phyloP scores from a whole-genome alignment of 2,888 invertebrate genomes.

The Schrankia costaestrigalis region DNA sequence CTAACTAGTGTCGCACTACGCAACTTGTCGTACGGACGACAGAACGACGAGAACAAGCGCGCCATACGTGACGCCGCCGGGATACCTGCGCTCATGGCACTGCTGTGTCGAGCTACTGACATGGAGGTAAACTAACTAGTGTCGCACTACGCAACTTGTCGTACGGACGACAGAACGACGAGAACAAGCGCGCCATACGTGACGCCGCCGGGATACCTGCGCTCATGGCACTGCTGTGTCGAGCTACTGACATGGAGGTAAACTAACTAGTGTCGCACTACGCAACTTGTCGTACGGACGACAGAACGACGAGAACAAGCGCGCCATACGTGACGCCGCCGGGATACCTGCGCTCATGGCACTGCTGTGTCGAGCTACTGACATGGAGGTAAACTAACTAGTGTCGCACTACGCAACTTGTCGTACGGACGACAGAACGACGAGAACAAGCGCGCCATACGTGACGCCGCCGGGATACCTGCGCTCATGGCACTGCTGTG shows the following conservation, averaged over 20 bases:
- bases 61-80: conserved; percentile 97
- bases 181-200: conserved; percentile 97
- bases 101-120: conserved; percentile 93
- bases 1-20: too few species aligned
- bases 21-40: conserved; percentile 96
- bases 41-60: conserved; percentile 98
- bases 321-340: conserved; percentile 95
- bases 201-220: conserved; percentile 96
- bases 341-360: conserved; percentile 95
- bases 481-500: conserved; percentile 93
- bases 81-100: conserved; percentile 92
- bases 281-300: conserved; percentile 97
- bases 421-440: conserved; percentile 98
- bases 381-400: conserved; percentile 98
- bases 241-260: conserved; percentile 96
- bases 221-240: conserved; percentile 91
- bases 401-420: too few species aligned
- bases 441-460: conserved; percentile 98
- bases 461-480: conserved; percentile 95
- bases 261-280: too few species aligned
- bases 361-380: conserved; percentile 91
- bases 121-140: too few species aligned
- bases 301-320: conserved; percentile 98
- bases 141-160: too few species aligned
- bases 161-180: conserved; percentile 98